Conservation (phyloP, 2,113 vertebrate genomes). For the Stigmatopora argus region DNA sequence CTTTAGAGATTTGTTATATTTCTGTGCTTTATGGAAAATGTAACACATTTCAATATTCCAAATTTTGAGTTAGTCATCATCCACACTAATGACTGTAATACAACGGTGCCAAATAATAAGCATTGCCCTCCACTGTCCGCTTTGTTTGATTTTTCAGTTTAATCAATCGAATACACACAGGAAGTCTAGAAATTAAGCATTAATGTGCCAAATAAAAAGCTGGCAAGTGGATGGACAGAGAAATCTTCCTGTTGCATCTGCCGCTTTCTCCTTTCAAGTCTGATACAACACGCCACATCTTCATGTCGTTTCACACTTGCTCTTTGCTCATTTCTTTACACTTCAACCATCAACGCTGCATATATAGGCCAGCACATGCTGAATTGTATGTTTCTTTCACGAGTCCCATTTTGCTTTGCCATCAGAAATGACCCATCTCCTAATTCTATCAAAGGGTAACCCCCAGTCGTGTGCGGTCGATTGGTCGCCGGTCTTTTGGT, state of each 20-base stretch:
- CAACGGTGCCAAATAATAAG: not conserved
- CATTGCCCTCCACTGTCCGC: slow-evolving; percentile 1
- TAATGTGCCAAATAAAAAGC: slow-evolving; percentile 30
- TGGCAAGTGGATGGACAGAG: slow-evolving; percentile 14
- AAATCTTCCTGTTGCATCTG: not conserved
- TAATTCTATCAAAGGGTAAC: slow-evolving; percentile 39
- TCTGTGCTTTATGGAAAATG: not conserved
- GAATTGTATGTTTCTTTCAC: slow-evolving; percentile 8
- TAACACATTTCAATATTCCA: not conserved
- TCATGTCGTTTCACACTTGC: slow-evolving; percentile 25
- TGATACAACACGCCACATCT: slow-evolving; percentile 4
- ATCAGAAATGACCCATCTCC: slow-evolving; percentile 33
- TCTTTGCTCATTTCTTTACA: slow-evolving; percentile 34
- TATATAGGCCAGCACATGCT: slow-evolving; percentile 16
- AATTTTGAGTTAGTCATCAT: not conserved
- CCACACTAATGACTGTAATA: not conserved
- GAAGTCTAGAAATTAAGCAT: slow-evolving; percentile 4
- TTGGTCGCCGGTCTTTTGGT: no score
- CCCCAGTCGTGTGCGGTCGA: no score
- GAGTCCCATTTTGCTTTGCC: slow-evolving; percentile 17
- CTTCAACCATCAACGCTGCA: slow-evolving; percentile 11
- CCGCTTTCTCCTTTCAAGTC: slow-evolving; percentile 7
- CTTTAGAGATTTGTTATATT: not conserved
- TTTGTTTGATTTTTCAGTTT: slow-evolving; percentile 13
- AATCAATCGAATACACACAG: slow-evolving; percentile 9